Evolutionary conservation across 2,888 invertebrate genomes (phyloP).

Genomic region (Sesia bembeciformis): DNA sequence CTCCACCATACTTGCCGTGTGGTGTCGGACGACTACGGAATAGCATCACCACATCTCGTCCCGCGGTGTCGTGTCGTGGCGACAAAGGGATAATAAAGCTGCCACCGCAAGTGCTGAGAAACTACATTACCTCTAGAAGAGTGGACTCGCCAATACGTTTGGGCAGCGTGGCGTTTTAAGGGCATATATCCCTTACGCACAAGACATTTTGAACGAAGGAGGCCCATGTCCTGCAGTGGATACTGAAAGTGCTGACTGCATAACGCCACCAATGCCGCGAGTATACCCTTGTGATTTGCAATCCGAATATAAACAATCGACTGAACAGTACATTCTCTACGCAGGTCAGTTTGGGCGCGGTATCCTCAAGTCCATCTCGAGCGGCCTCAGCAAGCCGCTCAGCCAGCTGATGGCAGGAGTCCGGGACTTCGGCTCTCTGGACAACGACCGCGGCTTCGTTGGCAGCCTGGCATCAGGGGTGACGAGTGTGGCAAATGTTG

Average conservation of each 20-base stretch:
- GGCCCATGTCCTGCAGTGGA: too few species aligned
- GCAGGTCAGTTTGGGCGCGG: slow-evolving; percentile 65
- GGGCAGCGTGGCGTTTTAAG: too few species aligned
- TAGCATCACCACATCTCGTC: too few species aligned
- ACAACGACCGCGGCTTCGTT: slow-evolving; percentile 75
- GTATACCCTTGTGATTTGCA: neutral
- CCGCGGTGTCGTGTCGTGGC: too few species aligned
- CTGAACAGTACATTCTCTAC: neutral
- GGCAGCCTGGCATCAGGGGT: slow-evolving; percentile 54
- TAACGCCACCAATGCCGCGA: neutral
- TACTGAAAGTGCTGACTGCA: neutral
- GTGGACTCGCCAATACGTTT: too few species aligned
- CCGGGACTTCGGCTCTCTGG: slow-evolving; percentile 73
- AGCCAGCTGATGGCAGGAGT: slow-evolving; percentile 75
- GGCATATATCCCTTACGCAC: too few species aligned
- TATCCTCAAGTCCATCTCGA: slow-evolving; percentile 54
- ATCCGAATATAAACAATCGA: neutral
- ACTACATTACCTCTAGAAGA: too few species aligned
- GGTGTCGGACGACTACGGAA: too few species aligned
- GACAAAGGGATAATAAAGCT: too few species aligned
- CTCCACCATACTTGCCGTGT: too few species aligned
- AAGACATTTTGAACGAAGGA: too few species aligned
- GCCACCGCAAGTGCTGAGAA: too few species aligned
- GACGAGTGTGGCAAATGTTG: slow-evolving; percentile 53
- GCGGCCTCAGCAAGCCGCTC: slow-evolving; percentile 61